phyloP scores from a whole-genome alignment of 2,113 vertebrate genomes.

The Carassius gibelio region DNA sequence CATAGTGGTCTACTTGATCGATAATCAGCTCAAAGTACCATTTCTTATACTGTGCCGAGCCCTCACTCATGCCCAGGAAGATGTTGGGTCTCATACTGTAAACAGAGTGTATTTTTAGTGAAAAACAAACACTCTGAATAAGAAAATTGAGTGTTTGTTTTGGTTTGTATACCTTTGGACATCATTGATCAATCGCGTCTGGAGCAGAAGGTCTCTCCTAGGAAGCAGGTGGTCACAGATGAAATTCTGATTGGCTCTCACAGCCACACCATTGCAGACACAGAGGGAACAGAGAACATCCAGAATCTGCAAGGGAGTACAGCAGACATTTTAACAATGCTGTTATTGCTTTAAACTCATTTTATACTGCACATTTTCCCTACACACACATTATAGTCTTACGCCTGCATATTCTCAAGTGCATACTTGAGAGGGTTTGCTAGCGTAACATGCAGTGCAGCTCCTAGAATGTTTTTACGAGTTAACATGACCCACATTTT shows the following conservation, averaged over 20 bases:
- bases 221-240: constrained; percentile 95
- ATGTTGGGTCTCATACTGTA: constrained; percentile 92
- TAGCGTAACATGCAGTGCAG: neutral
- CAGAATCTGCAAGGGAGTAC: constrained; percentile 80
- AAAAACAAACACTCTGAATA: too few species aligned
- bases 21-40: constrained; percentile 97
- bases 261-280: constrained; percentile 93
- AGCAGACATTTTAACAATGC: constrained; percentile 2
- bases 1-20: constrained; percentile 93
- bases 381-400: neutral
- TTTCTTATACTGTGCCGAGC: constrained; percentile 95
- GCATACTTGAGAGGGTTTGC: neutral
- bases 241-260: constrained; percentile 94
- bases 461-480: constrained; percentile 29
- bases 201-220: constrained; percentile 89
- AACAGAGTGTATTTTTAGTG: constrained; percentile 1
- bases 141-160: too few species aligned
- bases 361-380: neutral
- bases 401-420: neutral
- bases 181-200: constrained; percentile 92
- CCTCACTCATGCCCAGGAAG: constrained; percentile 92
- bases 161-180: constrained; percentile 84
- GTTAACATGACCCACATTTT: constrained; percentile 40
- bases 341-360: neutral
- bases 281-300: constrained; percentile 94